Conservation (phyloP, 2,888 invertebrate genomes). For the Flabesymbios commensalis region DNA sequence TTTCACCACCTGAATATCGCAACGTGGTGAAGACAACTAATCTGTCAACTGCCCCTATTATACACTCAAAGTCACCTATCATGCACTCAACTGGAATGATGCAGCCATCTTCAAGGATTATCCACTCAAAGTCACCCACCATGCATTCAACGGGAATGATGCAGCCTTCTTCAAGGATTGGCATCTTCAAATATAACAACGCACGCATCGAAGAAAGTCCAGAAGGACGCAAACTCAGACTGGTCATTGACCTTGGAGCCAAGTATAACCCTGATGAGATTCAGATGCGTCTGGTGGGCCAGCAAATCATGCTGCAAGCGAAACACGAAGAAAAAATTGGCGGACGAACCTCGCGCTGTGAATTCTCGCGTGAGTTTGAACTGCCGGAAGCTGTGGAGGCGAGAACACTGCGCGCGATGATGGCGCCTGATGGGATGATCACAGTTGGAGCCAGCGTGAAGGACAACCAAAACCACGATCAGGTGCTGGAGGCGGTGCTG, state of each 20-base stretch:
- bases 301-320: slow-evolving; percentile 54
- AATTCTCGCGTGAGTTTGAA: slow-evolving; percentile 58
- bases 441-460: slow-evolving; percentile 26
- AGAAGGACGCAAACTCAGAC: slow-evolving; percentile 44
- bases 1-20: slow-evolving; percentile 18
- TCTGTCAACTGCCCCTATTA: no score
- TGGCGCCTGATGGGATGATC: slow-evolving; percentile 50
- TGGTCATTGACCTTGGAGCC: slow-evolving; percentile 33
- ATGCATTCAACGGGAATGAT: no score
- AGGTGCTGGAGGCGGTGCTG: slow-evolving; percentile 4
- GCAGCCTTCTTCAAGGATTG: no score
- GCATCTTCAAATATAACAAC: no score
- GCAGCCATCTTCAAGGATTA: no score
- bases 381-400: slow-evolving; percentile 55
- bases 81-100: no score
- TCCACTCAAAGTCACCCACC: no score
- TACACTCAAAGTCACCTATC: no score
- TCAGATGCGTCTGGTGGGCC: slow-evolving; percentile 51
- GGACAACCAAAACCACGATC: slow-evolving; percentile 15
- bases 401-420: slow-evolving; percentile 49
- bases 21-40: slow-evolving; percentile 6
- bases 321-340: slow-evolving; percentile 54
- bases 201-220: slow-evolving; percentile 52
- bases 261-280: slow-evolving; percentile 56
- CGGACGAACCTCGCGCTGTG: slow-evolving; percentile 52